Conservation (phyloP, 2,888 invertebrate species). For the Apotomis capreana region DNA sequence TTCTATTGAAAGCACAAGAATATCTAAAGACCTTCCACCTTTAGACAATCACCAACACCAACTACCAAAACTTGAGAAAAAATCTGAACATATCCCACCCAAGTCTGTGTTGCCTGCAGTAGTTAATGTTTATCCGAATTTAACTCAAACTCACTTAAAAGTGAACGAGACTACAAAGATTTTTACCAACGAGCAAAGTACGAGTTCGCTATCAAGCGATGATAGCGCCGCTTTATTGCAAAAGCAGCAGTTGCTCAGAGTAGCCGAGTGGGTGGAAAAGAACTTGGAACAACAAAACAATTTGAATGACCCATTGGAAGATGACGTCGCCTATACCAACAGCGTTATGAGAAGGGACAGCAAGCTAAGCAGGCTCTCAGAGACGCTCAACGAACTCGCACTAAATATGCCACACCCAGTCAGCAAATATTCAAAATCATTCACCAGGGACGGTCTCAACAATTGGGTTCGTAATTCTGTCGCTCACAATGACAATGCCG, state of each 20-base stretch:
- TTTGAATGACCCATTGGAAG: constrained; percentile 73
- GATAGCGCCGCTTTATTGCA: constrained; percentile 82
- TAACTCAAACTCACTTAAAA: constrained; percentile 78
- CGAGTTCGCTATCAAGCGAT: constrained; percentile 79
- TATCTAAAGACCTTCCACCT: constrained; percentile 77
- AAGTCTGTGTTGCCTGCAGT: constrained; percentile 69
- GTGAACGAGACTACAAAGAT: constrained; percentile 75
- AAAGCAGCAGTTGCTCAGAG: constrained; percentile 86
- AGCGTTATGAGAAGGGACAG: constrained; percentile 66
- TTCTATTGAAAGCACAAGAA: constrained; percentile 76
- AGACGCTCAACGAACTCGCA: constrained; percentile 75
- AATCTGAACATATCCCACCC: constrained; percentile 50
- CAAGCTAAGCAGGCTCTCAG: constrained; percentile 70
- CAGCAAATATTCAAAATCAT: constrained; percentile 73
- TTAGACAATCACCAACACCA: constrained; percentile 50
- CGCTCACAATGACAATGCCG: constrained; percentile 50
- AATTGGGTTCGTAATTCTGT: constrained; percentile 63
- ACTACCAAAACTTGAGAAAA: constrained; percentile 60
- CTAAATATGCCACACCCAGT: constrained; percentile 79
- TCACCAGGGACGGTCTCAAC: constrained; percentile 62
- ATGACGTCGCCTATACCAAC: constrained; percentile 68
- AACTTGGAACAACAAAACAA: constrained; percentile 82
- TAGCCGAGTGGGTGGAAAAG: constrained; percentile 91
- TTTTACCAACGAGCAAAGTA: constrained; percentile 79
- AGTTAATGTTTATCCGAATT: constrained; percentile 77